Conservation (phyloP, 35 echinoderm and acorn worm genomes). For the Amphiura filiformis region DNA sequence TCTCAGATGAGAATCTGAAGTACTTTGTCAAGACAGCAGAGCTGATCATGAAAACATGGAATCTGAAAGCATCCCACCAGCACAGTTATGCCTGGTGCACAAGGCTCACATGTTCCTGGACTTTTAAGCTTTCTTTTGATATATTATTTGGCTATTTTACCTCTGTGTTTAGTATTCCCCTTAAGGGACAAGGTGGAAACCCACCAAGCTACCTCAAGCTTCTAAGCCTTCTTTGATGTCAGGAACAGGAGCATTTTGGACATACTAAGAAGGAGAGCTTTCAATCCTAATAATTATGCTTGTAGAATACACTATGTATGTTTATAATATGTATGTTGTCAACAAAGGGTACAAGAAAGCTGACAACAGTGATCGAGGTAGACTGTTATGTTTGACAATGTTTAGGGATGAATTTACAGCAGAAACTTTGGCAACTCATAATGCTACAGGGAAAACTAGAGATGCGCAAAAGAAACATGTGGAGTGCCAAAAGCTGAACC, state of each 20-base stretch:
- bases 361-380: background rate
- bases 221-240: background rate
- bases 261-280: no score
- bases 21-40: no score
- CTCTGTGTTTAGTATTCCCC: no score
- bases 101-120: no score
- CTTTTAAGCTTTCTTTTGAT: no score
- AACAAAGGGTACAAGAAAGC: background rate
- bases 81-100: no score
- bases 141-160: no score
- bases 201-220: background rate
- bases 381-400: background rate
- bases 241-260: background rate
- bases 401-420: background rate
- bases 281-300: background rate
- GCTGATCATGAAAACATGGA: no score
- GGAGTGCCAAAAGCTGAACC: background rate
- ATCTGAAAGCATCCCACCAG: no score
- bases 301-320: no score
- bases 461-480: background rate
- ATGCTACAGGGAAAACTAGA: background rate
- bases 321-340: no score
- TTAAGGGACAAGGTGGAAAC: background rate
- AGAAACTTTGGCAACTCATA: background rate
- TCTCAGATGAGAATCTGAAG: no score